These are phyloP conservation scores for Ornithoptera alexandrae DNA, from an alignment of 2,888 invertebrate genomes.

Conservation along the genomic window DNA sequence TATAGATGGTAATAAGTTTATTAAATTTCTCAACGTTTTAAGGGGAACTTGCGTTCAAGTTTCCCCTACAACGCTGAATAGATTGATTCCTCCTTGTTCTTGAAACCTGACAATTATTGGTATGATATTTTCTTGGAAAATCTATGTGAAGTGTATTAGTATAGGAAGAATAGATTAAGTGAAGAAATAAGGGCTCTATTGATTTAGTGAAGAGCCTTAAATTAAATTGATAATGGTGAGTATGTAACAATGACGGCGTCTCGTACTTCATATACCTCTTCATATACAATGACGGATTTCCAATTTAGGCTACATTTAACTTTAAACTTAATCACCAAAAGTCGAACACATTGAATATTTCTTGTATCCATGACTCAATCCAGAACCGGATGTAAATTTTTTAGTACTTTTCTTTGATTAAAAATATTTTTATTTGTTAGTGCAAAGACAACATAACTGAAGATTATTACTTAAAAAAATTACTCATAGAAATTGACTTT, in stretches of 20 bases:
- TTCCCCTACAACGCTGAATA: background rate
- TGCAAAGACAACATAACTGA: background rate
- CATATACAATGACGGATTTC: background rate
- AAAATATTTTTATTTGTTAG: too few relatives aligned
- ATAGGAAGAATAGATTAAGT: background rate
- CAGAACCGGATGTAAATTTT: too few relatives aligned
- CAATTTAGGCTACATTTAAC: background rate
- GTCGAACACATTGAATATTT: too few relatives aligned
- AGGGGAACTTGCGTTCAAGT: background rate
- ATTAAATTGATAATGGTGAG: background rate
- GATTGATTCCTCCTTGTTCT: background rate
- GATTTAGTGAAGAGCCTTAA: background rate
- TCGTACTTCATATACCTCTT: background rate
- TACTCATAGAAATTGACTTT: background rate
- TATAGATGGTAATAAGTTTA: background rate
- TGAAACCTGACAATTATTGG: background rate
- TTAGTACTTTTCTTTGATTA: too few relatives aligned
- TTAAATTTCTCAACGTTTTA: background rate
- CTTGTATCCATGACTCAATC: too few relatives aligned
- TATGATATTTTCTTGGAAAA: background rate
- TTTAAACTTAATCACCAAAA: background rate
- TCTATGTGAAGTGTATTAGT: background rate
- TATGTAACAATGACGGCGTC: background rate
- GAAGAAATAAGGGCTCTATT: slow-evolving; percentile 1
- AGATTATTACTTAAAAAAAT: background rate